phyloP scores from a whole-genome alignment of 2,888 invertebrate species.

The Cheiracanthium punctorium region DNA sequence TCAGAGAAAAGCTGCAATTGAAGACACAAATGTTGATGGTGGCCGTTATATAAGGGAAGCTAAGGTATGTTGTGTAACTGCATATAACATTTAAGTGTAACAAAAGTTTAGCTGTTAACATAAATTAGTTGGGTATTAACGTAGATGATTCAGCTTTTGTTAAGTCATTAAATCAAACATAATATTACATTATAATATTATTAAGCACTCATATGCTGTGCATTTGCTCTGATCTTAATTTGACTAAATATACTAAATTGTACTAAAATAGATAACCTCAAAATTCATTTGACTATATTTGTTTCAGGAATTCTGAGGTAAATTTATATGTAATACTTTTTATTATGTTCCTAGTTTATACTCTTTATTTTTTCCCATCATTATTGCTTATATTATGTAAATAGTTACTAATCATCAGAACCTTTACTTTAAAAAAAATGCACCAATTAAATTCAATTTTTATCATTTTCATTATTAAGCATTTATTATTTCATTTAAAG shows the following conservation, averaged over 20 bases:
- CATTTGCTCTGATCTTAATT: constrained; percentile 34
- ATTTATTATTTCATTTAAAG: too few species aligned
- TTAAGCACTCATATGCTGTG: constrained; percentile 29
- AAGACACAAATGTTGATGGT: constrained; percentile 95
- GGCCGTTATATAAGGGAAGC: constrained; percentile 97
- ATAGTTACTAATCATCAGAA: too few species aligned
- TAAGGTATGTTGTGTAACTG: constrained; percentile 84
- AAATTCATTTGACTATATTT: constrained; percentile 17
- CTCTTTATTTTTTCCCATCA: too few species aligned
- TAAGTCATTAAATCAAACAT: constrained; percentile 19
- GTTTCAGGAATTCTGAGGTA: constrained; percentile 21
- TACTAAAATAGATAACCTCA: constrained; percentile 34
- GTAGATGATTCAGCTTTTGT: constrained; percentile 17
- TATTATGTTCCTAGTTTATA: too few species aligned
- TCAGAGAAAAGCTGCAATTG: constrained; percentile 94
- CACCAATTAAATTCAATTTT: too few species aligned
- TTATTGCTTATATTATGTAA: too few species aligned
- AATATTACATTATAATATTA: constrained; percentile 22
- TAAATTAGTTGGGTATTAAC: constrained; percentile 44
- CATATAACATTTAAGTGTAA: constrained; percentile 24
- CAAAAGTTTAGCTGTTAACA: constrained; percentile 30
- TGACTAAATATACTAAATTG: constrained; percentile 40
- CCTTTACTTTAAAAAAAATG: too few species aligned
- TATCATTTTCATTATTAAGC: too few species aligned
- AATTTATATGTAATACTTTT: too few species aligned